These are phyloP conservation scores for Crotophaga sulcirostris DNA, from an alignment of 2,113 vertebrate genomes.

Conservation along the genomic window DNA sequence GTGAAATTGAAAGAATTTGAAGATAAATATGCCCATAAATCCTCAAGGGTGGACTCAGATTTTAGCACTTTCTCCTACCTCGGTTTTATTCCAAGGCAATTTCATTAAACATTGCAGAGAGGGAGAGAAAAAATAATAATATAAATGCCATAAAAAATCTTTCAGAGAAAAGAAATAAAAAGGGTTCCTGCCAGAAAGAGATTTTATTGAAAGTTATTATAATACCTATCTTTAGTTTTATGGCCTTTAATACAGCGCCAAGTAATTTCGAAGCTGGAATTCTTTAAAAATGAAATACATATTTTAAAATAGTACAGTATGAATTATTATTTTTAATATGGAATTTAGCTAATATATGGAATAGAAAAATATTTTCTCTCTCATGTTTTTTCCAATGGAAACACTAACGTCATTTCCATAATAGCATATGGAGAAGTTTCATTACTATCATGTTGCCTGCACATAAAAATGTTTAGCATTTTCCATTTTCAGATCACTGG, in stretches of 20 bases:
- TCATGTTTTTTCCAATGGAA: constrained; percentile 16
- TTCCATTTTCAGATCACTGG: background rate
- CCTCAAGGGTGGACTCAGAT: constrained; percentile 49
- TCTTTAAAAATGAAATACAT: constrained; percentile 70
- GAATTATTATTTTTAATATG: constrained; percentile 75
- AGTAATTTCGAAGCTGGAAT: constrained; percentile 71
- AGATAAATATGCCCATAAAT: constrained; percentile 76
- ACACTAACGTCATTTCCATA: background rate
- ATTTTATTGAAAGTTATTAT: constrained; percentile 79
- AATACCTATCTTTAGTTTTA: constrained; percentile 78
- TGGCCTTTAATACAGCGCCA: constrained; percentile 62
- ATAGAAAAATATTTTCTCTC: constrained; percentile 41
- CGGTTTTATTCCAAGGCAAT: constrained; percentile 71
- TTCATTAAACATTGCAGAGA: constrained; percentile 70
- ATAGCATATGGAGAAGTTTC: background rate
- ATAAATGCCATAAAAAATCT: constrained; percentile 73
- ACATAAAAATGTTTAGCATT: background rate
- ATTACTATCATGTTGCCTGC: background rate
- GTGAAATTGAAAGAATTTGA: constrained; percentile 60
- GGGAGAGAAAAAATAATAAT: constrained; percentile 60
- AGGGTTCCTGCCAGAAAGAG: constrained; percentile 60
- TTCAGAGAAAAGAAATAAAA: constrained; percentile 73
- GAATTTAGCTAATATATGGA: constrained; percentile 45
- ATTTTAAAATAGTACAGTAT: constrained; percentile 67
- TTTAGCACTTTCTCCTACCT: constrained; percentile 66